These are phyloP conservation scores for Tromatobia lineatoria DNA, from an alignment of 2,888 invertebrate species.

Conservation along the genomic window DNA sequence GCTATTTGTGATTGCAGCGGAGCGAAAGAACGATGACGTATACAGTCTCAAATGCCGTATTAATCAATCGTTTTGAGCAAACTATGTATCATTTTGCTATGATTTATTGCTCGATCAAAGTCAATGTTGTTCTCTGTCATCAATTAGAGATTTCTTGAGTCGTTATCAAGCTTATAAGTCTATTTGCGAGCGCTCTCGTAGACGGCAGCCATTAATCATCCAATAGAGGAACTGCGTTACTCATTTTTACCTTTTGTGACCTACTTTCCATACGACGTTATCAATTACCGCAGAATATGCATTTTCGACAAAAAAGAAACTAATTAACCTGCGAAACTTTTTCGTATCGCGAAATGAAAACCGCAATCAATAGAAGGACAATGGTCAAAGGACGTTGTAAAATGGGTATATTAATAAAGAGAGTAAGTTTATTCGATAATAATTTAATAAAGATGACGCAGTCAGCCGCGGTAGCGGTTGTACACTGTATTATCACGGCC, in stretches of 20 bases:
- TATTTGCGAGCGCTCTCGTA: not conserved
- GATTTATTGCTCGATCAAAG: not conserved
- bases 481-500: constrained; percentile 77
- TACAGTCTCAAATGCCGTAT: not conserved
- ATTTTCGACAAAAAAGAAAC: not conserved
- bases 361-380: constrained; percentile 6
- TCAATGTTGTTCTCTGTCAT: not conserved
- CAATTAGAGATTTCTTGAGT: not conserved
- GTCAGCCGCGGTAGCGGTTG: constrained; percentile 73
- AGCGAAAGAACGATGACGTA: not conserved
- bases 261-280: not conserved
- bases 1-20: not conserved
- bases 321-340: not conserved
- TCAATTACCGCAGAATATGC: not conserved
- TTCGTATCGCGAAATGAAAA: not conserved
- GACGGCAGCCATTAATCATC: not conserved
- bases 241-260: not conserved
- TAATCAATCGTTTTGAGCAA: not conserved
- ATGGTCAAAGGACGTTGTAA: constrained; percentile 8
- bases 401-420: constrained; percentile 55
- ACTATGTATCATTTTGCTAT: not conserved
- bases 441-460: constrained; percentile 81
- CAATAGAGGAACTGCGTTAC: not conserved
- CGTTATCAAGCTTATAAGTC: not conserved
- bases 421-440: constrained; percentile 75